Evolutionary conservation across 2,797 vertebrate species (phyloP).

Genomic region (Momotus momota): DNA sequence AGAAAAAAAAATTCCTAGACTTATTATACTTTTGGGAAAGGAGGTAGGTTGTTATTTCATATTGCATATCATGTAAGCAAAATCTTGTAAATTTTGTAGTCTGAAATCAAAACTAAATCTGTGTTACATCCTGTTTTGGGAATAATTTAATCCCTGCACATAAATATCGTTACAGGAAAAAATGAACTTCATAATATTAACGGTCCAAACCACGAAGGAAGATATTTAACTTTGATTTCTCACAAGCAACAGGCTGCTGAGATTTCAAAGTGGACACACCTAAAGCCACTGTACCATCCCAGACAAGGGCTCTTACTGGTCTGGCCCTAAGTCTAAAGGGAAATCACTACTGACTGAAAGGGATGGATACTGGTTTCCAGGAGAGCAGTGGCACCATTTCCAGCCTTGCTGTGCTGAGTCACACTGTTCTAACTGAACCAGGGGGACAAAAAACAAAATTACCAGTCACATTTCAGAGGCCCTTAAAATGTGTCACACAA

Average conservation of each 20-base stretch:
- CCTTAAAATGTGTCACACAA: background rate
- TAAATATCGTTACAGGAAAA: background rate
- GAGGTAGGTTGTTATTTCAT: background rate
- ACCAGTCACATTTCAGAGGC: background rate
- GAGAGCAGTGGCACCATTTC: background rate
- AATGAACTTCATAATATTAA: background rate
- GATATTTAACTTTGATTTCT: background rate
- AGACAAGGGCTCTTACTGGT: background rate
- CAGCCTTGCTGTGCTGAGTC: background rate
- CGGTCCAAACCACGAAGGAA: background rate
- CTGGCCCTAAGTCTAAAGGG: background rate
- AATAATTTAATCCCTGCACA: background rate
- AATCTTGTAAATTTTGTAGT: background rate
- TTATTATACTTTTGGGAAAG: background rate
- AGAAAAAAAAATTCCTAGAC: background rate
- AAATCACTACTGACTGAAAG: background rate
- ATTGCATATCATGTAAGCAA: background rate
- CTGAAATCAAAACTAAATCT: background rate
- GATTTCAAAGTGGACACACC: background rate
- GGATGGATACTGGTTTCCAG: background rate
- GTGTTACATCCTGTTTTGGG: background rate
- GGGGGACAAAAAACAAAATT: background rate
- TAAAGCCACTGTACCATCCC: background rate
- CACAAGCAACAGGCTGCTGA: background rate
- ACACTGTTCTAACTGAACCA: background rate